Percentiles rank a stretch among this genome's conserved stretches.
These are phyloP conservation scores for Drosophila gaucha DNA, from an alignment of 2,888 invertebrate genomes.

Conservation along the genomic window DNA sequence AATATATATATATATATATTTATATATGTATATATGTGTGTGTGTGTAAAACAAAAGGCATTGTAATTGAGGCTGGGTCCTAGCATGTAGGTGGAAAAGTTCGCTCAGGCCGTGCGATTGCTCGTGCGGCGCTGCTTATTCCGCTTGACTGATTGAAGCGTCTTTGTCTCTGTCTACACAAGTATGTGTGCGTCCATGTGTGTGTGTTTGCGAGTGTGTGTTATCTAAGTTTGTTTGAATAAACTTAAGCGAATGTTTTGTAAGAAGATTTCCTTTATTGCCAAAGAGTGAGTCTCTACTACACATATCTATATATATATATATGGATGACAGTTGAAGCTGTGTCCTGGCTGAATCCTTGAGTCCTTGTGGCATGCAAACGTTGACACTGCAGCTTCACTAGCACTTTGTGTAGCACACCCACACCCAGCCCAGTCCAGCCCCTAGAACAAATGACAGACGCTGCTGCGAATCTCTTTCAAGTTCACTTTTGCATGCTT, in stretches of 20 bases:
- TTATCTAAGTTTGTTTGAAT: slow-evolving; percentile 82
- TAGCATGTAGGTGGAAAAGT: slow-evolving; percentile 42
- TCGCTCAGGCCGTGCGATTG: slow-evolving; percentile 41
- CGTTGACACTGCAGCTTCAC: slow-evolving; percentile 42
- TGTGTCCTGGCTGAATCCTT: slow-evolving; percentile 3
- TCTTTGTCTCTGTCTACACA: slow-evolving; percentile 71
- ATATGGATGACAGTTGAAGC: slow-evolving; percentile 8
- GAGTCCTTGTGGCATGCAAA: slow-evolving; percentile 29
- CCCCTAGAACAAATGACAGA: slow-evolving; percentile 6
- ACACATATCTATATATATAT: slow-evolving; percentile 41
- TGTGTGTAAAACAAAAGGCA: slow-evolving; percentile 75
- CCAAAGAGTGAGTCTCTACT: slow-evolving; percentile 68
- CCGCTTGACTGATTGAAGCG: slow-evolving; percentile 78
- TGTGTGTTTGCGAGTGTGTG: slow-evolving; percentile 41
- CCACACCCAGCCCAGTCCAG: neutral
- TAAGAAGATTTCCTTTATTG: slow-evolving; percentile 79
- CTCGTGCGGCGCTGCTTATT: slow-evolving; percentile 78
- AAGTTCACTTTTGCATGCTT: slow-evolving; percentile 71
- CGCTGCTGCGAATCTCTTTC: slow-evolving; percentile 44
- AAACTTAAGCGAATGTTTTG: slow-evolving; percentile 82
- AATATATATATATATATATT: neutral
- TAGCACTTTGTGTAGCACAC: neutral
- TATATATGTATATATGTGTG: neutral
- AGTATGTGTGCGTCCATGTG: slow-evolving; percentile 7
- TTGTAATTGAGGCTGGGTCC: slow-evolving; percentile 60